Evolutionary conservation across 64 coral and sea anemone species (phyloP).

Genomic region (Cladopsammia gracilis): DNA sequence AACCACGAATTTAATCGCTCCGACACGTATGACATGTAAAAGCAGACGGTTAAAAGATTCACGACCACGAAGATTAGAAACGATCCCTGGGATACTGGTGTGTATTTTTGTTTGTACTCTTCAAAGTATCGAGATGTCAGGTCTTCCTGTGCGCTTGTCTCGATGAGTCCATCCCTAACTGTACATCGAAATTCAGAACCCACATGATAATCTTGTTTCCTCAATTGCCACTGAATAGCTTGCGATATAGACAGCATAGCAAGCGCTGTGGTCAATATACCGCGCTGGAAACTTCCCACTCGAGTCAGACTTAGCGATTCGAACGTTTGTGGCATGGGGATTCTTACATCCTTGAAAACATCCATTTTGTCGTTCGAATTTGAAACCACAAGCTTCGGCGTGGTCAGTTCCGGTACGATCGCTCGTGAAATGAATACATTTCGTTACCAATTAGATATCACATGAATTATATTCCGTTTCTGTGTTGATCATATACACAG

Average conservation of each 20-base stretch:
- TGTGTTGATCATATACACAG: background rate
- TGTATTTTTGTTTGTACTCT: conserved; percentile 17
- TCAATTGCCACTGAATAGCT: conserved; percentile 9
- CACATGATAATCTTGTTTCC: background rate
- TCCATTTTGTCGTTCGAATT: background rate
- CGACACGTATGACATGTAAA: conserved; percentile 21
- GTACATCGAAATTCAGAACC: conserved; percentile 33
- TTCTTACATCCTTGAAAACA: conserved; percentile 25
- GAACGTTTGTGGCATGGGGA: background rate
- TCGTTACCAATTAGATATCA: background rate
- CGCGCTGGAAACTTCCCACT: conserved; percentile 26
- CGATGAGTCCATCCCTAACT: background rate
- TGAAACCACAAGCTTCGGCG: background rate
- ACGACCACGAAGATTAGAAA: conserved; percentile 8
- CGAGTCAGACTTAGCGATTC: conserved; percentile 37
- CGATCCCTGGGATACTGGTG: background rate
- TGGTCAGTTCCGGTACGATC: background rate
- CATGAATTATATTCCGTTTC: background rate
- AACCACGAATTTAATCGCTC: conserved; percentile 31
- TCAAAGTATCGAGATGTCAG: background rate
- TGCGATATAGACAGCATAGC: background rate
- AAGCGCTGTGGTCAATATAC: background rate
- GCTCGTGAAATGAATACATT: background rate
- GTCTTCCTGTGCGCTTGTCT: background rate
- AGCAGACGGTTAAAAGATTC: conserved; percentile 5